Conservation (phyloP, 1,140 invertebrate genomes). For the Trypoxylus dichotomus region DNA sequence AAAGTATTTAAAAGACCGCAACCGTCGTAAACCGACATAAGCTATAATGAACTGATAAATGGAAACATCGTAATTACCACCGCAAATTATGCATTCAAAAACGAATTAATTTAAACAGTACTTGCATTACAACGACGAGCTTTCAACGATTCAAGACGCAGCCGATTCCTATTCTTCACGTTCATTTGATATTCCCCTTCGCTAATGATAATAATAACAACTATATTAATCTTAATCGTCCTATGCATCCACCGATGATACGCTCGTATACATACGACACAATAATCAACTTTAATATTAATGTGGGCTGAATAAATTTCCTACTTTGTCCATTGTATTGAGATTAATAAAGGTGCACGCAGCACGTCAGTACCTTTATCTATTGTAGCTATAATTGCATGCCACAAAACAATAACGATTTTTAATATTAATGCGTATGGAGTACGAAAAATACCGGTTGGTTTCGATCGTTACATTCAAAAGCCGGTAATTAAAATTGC, state of each 20-base stretch:
- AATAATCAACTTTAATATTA: slow-evolving; percentile 4
- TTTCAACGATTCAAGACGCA: background rate
- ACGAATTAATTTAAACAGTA: background rate
- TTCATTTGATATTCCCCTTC: background rate
- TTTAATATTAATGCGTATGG: background rate
- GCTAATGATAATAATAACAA: background rate
- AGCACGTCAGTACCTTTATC: background rate
- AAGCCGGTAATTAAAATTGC: background rate
- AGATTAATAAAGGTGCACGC: background rate
- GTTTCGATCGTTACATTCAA: background rate
- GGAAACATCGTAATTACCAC: background rate
- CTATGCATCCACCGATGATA: background rate
- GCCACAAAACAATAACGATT: slow-evolving; percentile 3
- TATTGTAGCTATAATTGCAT: slow-evolving; percentile 1
- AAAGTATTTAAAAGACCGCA: background rate
- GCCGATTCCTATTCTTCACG: background rate
- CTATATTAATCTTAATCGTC: background rate
- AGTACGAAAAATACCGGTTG: background rate
- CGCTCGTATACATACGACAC: background rate
- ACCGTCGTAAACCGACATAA: background rate
- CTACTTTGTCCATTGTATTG: slow-evolving; percentile 2
- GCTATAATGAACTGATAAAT: background rate
- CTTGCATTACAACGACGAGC: background rate
- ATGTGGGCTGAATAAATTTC: background rate
- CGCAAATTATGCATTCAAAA: background rate